phyloP scores from a whole-genome alignment of 2,113 vertebrate genomes.

The Neoarius graeffei region DNA sequence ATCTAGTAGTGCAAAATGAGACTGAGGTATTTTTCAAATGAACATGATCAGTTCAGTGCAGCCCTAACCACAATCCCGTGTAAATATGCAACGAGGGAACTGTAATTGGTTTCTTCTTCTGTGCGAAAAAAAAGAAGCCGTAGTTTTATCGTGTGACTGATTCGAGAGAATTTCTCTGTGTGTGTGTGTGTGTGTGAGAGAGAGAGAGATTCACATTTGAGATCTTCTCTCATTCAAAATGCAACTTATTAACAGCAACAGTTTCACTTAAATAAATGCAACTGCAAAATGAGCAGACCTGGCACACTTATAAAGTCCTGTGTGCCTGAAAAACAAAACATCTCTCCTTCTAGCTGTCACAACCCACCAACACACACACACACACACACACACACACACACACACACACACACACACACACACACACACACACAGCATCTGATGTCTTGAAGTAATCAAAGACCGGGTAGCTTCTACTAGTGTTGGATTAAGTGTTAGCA shows the following conservation, averaged over 20 bases:
- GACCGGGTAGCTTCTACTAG: conserved; percentile 68
- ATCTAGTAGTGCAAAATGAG: conserved; percentile 23
- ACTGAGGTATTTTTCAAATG: conserved; percentile 9
- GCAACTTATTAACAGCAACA: conserved; percentile 58
- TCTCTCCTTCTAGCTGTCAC: conserved; percentile 5
- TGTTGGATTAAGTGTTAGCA: conserved; percentile 70
- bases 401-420: not conserved
- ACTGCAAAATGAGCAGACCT: conserved; percentile 37
- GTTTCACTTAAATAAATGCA: conserved; percentile 50
- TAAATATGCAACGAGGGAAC: conserved; percentile 40
- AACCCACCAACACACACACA: no score
- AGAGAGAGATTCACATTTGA: conserved; percentile 48
- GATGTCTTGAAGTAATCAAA: conserved; percentile 64
- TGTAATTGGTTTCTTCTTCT: conserved; percentile 41
- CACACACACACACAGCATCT: conserved; percentile 16
- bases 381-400: conserved; percentile 6
- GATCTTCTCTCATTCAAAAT: conserved; percentile 50
- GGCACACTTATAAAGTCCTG: conserved; percentile 44
- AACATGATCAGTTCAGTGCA: conserved; percentile 31
- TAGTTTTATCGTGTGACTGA: conserved; percentile 13
- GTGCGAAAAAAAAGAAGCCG: not conserved
- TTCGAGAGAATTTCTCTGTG: not conserved
- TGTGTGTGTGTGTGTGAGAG: not conserved
- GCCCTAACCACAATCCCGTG: conserved; percentile 9
- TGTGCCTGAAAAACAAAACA: not conserved